Percentiles rank a stretch among this genome's conserved stretches.
Conservation (phyloP, 2,888 invertebrate genomes). For the Hydriomena furcata region DNA sequence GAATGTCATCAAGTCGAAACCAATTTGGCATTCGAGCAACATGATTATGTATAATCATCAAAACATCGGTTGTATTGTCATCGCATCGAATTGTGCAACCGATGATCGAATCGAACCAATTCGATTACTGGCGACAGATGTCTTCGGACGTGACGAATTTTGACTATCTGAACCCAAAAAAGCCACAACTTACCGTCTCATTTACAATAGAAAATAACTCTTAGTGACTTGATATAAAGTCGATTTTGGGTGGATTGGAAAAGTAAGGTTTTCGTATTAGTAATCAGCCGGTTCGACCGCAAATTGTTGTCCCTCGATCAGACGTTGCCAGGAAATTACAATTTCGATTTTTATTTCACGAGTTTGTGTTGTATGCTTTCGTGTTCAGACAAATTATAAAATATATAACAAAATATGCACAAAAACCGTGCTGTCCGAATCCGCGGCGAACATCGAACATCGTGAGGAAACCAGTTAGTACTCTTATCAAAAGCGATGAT, state of each 20-base stretch:
- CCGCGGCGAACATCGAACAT: too few relatives aligned
- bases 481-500: too few relatives aligned
- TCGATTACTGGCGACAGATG: conserved; percentile 82
- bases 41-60: conserved; percentile 70
- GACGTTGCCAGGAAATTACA: conserved; percentile 81
- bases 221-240: conserved; percentile 34
- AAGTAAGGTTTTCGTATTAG: conserved; percentile 65
- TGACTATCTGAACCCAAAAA: conserved; percentile 59
- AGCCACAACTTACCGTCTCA: conserved; percentile 38
- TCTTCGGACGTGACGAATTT: conserved; percentile 82
- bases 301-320: conserved; percentile 83
- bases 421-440: too few relatives aligned
- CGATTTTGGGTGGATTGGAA: conserved; percentile 33
- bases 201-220: conserved; percentile 32
- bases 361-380: conserved; percentile 55
- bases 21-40: conserved; percentile 62
- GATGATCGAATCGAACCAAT: conserved; percentile 67
- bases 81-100: conserved; percentile 80
- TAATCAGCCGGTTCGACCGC: conserved; percentile 80
- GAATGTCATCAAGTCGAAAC: conserved; percentile 69
- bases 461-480: too few relatives aligned
- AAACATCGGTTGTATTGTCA: conserved; percentile 70
- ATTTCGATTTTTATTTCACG: conserved; percentile 79
- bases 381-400: conserved; percentile 36
- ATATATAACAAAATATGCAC: not conserved